Base-by-base conservation (phyloP, 30 jellyfish, hydroid and myxozoan genomes). In the Turritopsis rubra region DNA sequence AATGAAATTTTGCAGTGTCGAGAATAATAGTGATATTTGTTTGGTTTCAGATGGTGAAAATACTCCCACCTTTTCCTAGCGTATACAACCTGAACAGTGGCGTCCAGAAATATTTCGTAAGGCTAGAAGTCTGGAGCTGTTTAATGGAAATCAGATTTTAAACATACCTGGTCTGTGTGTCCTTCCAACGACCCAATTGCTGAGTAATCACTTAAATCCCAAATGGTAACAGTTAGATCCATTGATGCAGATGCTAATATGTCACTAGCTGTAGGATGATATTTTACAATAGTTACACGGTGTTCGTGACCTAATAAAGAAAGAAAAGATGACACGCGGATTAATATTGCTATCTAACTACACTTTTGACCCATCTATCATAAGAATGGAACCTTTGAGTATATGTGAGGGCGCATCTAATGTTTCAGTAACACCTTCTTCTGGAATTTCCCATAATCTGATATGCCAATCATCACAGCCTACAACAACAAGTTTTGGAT, bases 391-490 rank as follows among this genome's bases (percentile, higher is more conserved):
- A 90, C 97, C 97, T 21, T 29, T 81, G 20, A 91, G 66, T 1
- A 28, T 84, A 9, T 75, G 84, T 18, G 84, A 65, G 16, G 98
- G 98, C 53, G 53, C 90, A 18, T 54, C 84, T 66, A 92, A 81
- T 18, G 96, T 92, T 65, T 81, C 99, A 1, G 72, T 71, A 28
- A 93, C 73, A 20, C 99, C 99, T 23, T 89, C 86, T 65, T 86
- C 92, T 21, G 99, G 99, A 20, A 93, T 89, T 80, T 74, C 85
- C 99, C 99, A 93, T 29, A 93, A 70, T 5, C 95, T 79, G 21
- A 93, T 87, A 52, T 66, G 74, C 31, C 96, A 83, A 84, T 93
- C 97, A 75, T 93, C 99, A 83, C 97, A 88, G 23, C 95, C 99
- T 93, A 26, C 21, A 71, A 31, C n/a, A n/a, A n/a, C n/a, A n/a